Conservation (phyloP, 1,140 invertebrate genomes). For the Bombus soroeensis region DNA sequence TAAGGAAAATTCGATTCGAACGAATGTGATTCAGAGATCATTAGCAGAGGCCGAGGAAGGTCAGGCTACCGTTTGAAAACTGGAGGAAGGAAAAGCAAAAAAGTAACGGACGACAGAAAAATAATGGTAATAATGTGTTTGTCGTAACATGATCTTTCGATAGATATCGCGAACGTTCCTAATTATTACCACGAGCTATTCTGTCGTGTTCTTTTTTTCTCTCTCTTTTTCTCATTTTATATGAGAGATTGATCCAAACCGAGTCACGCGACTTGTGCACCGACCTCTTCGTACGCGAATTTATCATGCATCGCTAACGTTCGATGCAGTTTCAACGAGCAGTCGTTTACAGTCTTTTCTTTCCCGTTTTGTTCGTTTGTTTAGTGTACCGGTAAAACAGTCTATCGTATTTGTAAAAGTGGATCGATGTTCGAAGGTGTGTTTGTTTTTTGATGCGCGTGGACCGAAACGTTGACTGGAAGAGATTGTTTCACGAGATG, state of each 20-base stretch:
- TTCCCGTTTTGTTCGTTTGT: background rate
- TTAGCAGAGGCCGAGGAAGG: background rate
- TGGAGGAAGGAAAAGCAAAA: background rate
- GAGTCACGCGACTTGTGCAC: slow-evolving; percentile 37
- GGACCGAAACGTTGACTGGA: background rate
- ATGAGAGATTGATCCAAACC: slow-evolving; percentile 19
- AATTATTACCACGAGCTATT: slow-evolving; percentile 31
- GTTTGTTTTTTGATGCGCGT: background rate
- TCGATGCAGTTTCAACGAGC: slow-evolving; percentile 12
- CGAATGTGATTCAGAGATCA: background rate
- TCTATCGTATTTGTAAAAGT: slow-evolving; percentile 9
- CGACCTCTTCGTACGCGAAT: slow-evolving; percentile 7
- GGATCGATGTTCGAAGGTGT: background rate
- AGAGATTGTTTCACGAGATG: slow-evolving; percentile 4
- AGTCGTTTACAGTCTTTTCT: slow-evolving; percentile 38
- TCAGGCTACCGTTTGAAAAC: background rate
- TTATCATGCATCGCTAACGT: background rate
- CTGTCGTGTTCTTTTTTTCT: background rate
- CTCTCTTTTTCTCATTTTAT: background rate
- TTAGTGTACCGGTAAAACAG: background rate
- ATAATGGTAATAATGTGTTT: slow-evolving; percentile 25
- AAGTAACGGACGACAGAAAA: slow-evolving; percentile 14
- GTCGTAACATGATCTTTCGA: slow-evolving; percentile 9
- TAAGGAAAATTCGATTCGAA: background rate
- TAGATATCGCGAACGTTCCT: slow-evolving; percentile 16